These are phyloP conservation scores for Crossaster papposus DNA, from an alignment of 53 echinoderm and acorn worm genomes.

Conservation along the genomic window DNA sequence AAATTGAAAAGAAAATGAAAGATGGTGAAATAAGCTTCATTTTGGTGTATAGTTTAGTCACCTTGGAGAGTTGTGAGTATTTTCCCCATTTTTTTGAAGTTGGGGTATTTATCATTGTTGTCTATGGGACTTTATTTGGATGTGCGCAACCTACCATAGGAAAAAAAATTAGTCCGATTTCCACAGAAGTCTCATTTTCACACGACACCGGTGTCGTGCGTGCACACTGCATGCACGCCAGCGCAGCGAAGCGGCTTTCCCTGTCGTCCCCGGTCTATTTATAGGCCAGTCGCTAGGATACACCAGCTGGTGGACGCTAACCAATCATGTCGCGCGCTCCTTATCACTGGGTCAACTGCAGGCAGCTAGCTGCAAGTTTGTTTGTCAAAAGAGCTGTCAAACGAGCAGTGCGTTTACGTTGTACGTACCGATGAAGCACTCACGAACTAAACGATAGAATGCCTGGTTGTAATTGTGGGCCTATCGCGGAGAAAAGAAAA, in stretches of 20 bases:
- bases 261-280: conserved; percentile 4
- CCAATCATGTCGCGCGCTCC: conserved; percentile 35
- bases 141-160: no score
- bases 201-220: no score
- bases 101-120: no score
- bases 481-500: neutral
- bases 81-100: no score
- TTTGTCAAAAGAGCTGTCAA: conserved; percentile 46
- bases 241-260: neutral
- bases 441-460: neutral
- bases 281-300: conserved; percentile 49
- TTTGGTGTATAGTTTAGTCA: no score
- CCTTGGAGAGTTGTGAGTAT: no score
- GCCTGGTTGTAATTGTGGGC: neutral
- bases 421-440: neutral
- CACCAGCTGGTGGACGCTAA: conserved; percentile 42
- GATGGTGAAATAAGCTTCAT: no score
- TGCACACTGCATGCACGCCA: neutral
- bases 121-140: no score
- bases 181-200: no score
- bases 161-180: no score
- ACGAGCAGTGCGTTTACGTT: neutral
- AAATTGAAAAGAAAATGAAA: no score
- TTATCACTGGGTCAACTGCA: conserved; percentile 48
- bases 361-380: conserved; percentile 47